Percentiles rank a stretch among this genome's conserved stretches.
Evolutionary conservation across 1,140 invertebrate species (phyloP).

Genomic region (Andrena cerasifolii): DNA sequence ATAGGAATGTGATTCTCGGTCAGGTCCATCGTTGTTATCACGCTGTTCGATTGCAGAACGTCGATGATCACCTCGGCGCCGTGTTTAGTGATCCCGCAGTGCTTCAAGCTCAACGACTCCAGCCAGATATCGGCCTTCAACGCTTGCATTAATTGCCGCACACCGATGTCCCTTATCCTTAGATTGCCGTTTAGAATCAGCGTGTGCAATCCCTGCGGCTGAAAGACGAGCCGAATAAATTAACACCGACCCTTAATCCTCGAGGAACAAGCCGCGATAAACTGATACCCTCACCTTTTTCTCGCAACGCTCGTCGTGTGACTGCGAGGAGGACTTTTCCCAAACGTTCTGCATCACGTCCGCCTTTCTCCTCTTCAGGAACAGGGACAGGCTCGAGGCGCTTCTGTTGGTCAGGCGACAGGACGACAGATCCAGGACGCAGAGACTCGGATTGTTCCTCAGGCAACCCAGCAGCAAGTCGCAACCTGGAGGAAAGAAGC

Average conservation of each 20-base stretch:
- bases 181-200: slow-evolving; percentile 59
- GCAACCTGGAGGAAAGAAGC: slow-evolving; percentile 53
- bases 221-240: slow-evolving; percentile 11
- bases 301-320: not conserved
- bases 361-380: slow-evolving; percentile 56
- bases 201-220: slow-evolving; percentile 54
- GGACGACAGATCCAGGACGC: slow-evolving; percentile 49
- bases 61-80: slow-evolving; percentile 48
- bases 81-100: slow-evolving; percentile 54
- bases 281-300: slow-evolving; percentile 19
- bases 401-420: slow-evolving; percentile 57
- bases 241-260: not conserved
- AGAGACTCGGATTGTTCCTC: slow-evolving; percentile 41
- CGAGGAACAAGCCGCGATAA: not conserved
- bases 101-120: slow-evolving; percentile 49
- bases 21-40: slow-evolving; percentile 51
- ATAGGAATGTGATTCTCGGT: slow-evolving; percentile 53
- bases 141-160: slow-evolving; percentile 27
- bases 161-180: slow-evolving; percentile 50
- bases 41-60: slow-evolving; percentile 51
- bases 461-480: slow-evolving; percentile 47
- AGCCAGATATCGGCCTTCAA: slow-evolving; percentile 61
- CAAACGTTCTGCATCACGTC: slow-evolving; percentile 52
- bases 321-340: slow-evolving; percentile 17
- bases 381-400: slow-evolving; percentile 42